Conservation (phyloP, 2,888 invertebrate genomes). For the Limnephilus auricula region DNA sequence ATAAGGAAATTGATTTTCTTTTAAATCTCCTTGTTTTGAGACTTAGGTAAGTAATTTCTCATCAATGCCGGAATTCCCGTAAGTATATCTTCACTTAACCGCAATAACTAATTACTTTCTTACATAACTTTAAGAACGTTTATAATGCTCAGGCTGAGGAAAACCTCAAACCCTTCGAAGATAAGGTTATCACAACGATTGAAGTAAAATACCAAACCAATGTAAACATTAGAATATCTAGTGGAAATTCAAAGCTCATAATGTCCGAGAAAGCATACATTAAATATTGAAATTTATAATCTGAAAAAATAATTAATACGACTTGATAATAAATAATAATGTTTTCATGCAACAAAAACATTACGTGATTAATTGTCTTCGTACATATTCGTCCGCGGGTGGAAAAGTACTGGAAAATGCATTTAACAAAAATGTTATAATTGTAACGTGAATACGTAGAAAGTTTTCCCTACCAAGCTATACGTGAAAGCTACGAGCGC, state of each 20-base stretch:
- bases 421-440: neutral
- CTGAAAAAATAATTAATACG: neutral
- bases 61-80: too few species aligned
- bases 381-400: neutral
- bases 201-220: neutral
- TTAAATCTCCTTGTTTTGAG: too few species aligned
- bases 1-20: too few species aligned
- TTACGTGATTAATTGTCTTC: neutral
- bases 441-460: neutral
- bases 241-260: neutral
- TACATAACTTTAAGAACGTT: too few species aligned
- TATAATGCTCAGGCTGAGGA: neutral
- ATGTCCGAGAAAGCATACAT: neutral
- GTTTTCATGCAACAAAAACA: neutral
- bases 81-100: too few species aligned
- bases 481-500: neutral
- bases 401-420: neutral
- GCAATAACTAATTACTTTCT: too few species aligned
- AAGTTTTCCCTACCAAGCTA: neutral
- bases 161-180: neutral
- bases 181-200: neutral
- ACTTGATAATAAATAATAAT: neutral
- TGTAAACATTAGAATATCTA: neutral
- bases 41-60: too few species aligned
- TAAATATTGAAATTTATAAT: neutral